Percentiles rank a stretch among this genome's conserved stretches.
phyloP scores from a whole-genome alignment of 2,113 vertebrate species.

The Pampusana beccarii region DNA sequence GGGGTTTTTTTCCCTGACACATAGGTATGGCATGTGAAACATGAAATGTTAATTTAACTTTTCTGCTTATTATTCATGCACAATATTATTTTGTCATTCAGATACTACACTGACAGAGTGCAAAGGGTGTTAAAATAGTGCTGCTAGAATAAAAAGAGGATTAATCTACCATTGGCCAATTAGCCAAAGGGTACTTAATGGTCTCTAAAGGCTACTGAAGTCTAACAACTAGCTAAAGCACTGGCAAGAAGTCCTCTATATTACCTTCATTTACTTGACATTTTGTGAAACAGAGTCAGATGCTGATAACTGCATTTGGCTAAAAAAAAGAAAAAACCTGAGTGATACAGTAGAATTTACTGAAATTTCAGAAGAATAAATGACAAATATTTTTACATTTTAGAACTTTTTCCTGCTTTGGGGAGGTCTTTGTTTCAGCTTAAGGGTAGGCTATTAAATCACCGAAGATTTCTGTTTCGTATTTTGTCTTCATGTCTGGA shows the following conservation, averaged over 20 bases:
- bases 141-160: conserved; percentile 82
- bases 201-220: conserved; percentile 85
- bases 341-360: conserved; percentile 36
- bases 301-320: conserved; percentile 66
- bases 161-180: conserved; percentile 85
- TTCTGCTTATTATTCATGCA: conserved; percentile 85
- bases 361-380: conserved; percentile 14
- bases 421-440: not conserved
- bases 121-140: conserved; percentile 80
- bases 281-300: conserved; percentile 69
- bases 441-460: not conserved
- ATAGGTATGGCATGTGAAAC: conserved; percentile 78
- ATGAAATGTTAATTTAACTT: conserved; percentile 86
- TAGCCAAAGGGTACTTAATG: conserved; percentile 84
- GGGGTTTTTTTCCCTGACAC: conserved; percentile 71
- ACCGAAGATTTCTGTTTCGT: conserved; percentile 23
- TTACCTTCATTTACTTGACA: conserved; percentile 81
- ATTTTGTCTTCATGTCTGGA: conserved; percentile 29
- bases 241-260: conserved; percentile 76
- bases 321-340: conserved; percentile 59
- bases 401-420: conserved; percentile 1
- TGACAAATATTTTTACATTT: conserved; percentile 8
- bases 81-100: conserved; percentile 88
- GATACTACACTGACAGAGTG: conserved; percentile 78
- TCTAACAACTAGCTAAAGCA: conserved; percentile 79